These are phyloP conservation scores for Telmatherina bonti DNA, from an alignment of 2,797 vertebrate species.

Conservation along the genomic window DNA sequence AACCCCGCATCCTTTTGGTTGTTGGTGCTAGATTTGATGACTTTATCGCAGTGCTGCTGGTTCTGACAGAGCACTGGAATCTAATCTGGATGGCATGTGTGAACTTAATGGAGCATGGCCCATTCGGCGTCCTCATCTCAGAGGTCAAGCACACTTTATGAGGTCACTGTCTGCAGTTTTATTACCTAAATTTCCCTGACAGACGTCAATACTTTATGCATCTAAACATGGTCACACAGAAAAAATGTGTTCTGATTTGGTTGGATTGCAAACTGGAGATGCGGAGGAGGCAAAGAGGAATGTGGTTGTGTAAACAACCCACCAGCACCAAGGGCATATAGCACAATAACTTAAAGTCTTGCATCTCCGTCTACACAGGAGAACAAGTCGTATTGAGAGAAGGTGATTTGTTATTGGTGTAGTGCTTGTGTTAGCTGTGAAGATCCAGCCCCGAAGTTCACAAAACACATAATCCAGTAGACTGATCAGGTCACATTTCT, in stretches of 20 bases:
- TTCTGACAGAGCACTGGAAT: slow-evolving; percentile 59
- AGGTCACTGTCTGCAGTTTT: slow-evolving; percentile 73
- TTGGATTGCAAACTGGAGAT: slow-evolving; percentile 45
- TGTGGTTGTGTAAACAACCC: slow-evolving; percentile 35
- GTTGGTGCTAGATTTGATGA: slow-evolving; percentile 27
- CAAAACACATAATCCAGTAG: slow-evolving; percentile 25
- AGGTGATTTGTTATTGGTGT: slow-evolving; percentile 60
- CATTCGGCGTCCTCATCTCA: slow-evolving; percentile 66
- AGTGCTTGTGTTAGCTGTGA: slow-evolving; percentile 44
- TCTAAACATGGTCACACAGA: slow-evolving; percentile 42
- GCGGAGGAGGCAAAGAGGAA: slow-evolving; percentile 48
- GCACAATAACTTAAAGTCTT: slow-evolving; percentile 72
- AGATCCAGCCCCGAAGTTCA: slow-evolving; percentile 37
- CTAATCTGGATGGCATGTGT: slow-evolving; percentile 65
- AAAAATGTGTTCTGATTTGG: slow-evolving; percentile 34
- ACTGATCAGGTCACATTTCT: slow-evolving; percentile 45
- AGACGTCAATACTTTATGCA: slow-evolving; percentile 44
- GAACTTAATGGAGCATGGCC: slow-evolving; percentile 75
- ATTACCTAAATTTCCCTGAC: slow-evolving; percentile 62
- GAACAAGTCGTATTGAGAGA: slow-evolving; percentile 60
- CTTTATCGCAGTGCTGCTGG: slow-evolving; percentile 32
- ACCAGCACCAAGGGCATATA: not conserved
- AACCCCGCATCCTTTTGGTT: slow-evolving; percentile 26
- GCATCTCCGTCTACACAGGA: slow-evolving; percentile 53
- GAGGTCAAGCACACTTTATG: slow-evolving; percentile 78